Percentiles rank a stretch among this genome's conserved stretches.
Conservation (phyloP, 2,113 vertebrate species). For the Pollimyrus isidori region DNA sequence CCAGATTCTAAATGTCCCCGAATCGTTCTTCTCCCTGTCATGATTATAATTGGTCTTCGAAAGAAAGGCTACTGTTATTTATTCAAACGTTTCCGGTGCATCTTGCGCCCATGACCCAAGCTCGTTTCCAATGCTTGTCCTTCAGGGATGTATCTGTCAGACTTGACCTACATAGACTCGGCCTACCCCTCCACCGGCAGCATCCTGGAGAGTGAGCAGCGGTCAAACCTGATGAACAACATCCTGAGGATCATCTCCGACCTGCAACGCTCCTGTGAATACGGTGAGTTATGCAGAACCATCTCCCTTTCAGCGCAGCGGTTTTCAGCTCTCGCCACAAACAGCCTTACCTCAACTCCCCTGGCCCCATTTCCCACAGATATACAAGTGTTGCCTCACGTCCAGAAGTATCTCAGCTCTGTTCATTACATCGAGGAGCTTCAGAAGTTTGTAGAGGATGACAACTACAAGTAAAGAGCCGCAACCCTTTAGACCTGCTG, state of each 20-base stretch:
- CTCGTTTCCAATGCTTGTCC: neutral
- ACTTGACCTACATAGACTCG: slow-evolving; percentile 94
- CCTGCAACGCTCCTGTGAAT: slow-evolving; percentile 81
- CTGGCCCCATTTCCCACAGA: slow-evolving; percentile 55
- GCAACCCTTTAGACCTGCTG: neutral
- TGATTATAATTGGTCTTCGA: neutral
- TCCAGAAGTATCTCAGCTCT: slow-evolving; percentile 96
- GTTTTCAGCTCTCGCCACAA: neutral
- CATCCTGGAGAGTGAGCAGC: slow-evolving; percentile 94
- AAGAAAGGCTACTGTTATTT: neutral
- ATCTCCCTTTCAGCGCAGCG: too few species aligned
- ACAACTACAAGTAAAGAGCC: slow-evolving; percentile 90
- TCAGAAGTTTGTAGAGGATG: slow-evolving; percentile 98
- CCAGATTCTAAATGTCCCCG: neutral
- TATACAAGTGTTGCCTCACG: slow-evolving; percentile 87
- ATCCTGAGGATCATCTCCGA: slow-evolving; percentile 97
- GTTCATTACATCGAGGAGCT: slow-evolving; percentile 97
- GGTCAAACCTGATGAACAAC: slow-evolving; percentile 98
- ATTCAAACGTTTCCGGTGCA: neutral
- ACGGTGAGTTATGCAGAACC: neutral
- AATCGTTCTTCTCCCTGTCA: neutral
- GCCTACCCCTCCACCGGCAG: slow-evolving; percentile 96
- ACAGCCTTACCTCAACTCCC: neutral
- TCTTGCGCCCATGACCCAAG: neutral
- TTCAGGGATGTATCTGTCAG: slow-evolving; percentile 95